Conservation (phyloP, 2,113 vertebrate species). For the Amphilophus citrinellus region DNA sequence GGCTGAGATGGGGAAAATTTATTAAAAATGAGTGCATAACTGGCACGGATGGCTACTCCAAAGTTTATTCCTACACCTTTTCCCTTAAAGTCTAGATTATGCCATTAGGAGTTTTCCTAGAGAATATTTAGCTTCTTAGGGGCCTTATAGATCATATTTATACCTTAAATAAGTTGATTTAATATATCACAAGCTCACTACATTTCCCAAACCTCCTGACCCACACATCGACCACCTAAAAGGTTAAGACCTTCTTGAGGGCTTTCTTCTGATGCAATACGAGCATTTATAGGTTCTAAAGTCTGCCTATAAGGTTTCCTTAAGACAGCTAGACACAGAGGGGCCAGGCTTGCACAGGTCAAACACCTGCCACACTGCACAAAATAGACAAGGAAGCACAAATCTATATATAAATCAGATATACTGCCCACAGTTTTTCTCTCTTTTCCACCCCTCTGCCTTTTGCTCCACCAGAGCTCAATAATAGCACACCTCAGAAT, state of each 20-base stretch:
- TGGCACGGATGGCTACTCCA: too few species aligned
- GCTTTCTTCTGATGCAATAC: slow-evolving; percentile 19
- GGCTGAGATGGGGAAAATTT: too few species aligned
- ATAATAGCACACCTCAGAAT: slow-evolving; percentile 26
- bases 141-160: neutral
- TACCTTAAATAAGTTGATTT: neutral
- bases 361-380: slow-evolving; percentile 25
- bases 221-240: neutral
- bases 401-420: slow-evolving; percentile 37
- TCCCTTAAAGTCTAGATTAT: neutral
- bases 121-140: neutral
- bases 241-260: neutral
- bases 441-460: neutral
- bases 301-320: neutral
- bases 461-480: neutral
- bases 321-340: slow-evolving; percentile 10
- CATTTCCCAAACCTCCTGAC: neutral
- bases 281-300: neutral
- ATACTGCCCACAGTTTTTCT: neutral
- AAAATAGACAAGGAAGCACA: slow-evolving; percentile 32
- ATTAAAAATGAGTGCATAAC: too few species aligned
- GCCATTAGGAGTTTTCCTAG: neutral
- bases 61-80: too few species aligned
- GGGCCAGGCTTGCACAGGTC: slow-evolving; percentile 37
- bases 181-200: neutral